phyloP scores from a whole-genome alignment of 2,888 invertebrate species.

The Conistra vaccinii region DNA sequence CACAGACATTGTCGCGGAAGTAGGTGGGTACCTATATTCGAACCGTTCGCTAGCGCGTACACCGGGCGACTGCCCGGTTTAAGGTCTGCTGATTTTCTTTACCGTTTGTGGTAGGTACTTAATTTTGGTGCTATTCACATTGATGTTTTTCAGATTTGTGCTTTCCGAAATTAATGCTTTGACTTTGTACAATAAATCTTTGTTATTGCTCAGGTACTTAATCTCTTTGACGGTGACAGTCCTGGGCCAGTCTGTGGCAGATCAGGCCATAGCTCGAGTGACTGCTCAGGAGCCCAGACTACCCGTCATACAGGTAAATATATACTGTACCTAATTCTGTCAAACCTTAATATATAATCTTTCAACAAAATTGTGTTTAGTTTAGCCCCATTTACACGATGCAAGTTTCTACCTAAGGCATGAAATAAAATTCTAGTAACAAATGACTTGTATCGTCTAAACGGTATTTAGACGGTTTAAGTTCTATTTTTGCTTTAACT shows the following conservation, averaged over 20 bases:
- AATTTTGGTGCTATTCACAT: too few relatives aligned
- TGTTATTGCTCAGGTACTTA: constrained; percentile 66
- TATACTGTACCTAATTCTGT: neutral
- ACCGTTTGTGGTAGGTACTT: neutral
- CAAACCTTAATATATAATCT: neutral
- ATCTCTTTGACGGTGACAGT: constrained; percentile 67
- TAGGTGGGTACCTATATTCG: too few relatives aligned
- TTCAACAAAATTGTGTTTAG: neutral
- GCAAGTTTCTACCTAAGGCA: neutral
- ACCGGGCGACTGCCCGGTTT: too few relatives aligned
- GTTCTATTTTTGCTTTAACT: neutral
- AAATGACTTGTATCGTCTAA: neutral
- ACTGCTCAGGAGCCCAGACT: constrained; percentile 63
- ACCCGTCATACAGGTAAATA: constrained; percentile 75
- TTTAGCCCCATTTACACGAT: neutral
- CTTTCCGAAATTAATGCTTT: too few relatives aligned
- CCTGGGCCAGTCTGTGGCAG: constrained; percentile 58
- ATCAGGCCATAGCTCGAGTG: constrained; percentile 63
- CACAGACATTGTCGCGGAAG: too few relatives aligned
- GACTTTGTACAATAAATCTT: neutral
- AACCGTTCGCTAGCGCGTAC: too few relatives aligned
- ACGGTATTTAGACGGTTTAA: neutral
- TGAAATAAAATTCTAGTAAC: neutral
- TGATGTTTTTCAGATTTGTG: neutral
- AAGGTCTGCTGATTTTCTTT: neutral